A percentile compares a stretch with the other conserved stretches of the same genome.
Conservation (phyloP, 2,797 vertebrate species). For the Gallinago stenura region DNA sequence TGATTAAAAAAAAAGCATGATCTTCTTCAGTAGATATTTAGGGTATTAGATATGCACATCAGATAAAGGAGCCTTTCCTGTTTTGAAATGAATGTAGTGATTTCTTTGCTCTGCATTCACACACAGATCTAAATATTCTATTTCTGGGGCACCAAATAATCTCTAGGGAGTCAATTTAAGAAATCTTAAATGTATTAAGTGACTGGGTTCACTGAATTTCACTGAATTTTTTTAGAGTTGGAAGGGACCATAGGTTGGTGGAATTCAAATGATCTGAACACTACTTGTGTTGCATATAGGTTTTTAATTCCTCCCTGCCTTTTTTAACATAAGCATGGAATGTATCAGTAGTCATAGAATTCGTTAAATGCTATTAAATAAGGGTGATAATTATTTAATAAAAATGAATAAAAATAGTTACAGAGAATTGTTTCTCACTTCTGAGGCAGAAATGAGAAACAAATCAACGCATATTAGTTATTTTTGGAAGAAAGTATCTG, state of each 20-base stretch:
- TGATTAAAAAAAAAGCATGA: not conserved
- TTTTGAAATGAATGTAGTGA: not conserved
- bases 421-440: not conserved
- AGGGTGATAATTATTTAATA: not conserved
- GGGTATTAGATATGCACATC: not conserved
- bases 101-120: not conserved
- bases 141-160: not conserved
- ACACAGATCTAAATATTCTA: not conserved
- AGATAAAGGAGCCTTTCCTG: not conserved
- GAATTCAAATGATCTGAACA: not conserved
- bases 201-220: no score
- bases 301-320: fast-evolving
- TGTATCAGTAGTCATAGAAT: not conserved
- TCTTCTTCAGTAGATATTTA: not conserved
- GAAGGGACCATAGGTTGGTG: no score
- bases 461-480: not conserved
- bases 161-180: not conserved
- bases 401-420: not conserved
- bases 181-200: not conserved
- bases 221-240: no score
- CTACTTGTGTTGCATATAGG: not conserved
- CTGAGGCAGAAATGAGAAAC: not conserved
- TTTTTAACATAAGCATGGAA: not conserved
- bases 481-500: not conserved
- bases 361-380: not conserved